These are phyloP conservation scores for human (Homo sapiens) DNA, from an alignment of 2,113 vertebrate genomes.

Conservation along the genomic window GRCh38 chr12:7101501-7102000, in stretches of 20 bases:
- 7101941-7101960: conserved; percentile 84
- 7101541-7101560: not conserved
- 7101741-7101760: not conserved
- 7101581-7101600: conserved; percentile 73
- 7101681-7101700: not conserved
- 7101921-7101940: conserved; percentile 87
- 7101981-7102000: conserved; percentile 87
- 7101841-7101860: not conserved
- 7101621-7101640: not conserved
- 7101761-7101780: conserved; percentile 12
- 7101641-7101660: not conserved
- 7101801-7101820: conserved; percentile 43
- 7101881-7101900: conserved; percentile 84
- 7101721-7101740: not conserved
- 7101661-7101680: not conserved
- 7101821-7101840: not conserved
- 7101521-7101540: not conserved
- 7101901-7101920: conserved; percentile 90
- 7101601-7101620: conserved; percentile 71
- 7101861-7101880: not conserved
- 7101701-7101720: not conserved
- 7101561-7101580: conserved; percentile 1
- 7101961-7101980: conserved; percentile 86
- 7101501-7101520: not conserved
- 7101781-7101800: conserved; percentile 77